Evolutionary conservation across 2,797 vertebrate genomes (phyloP).

Genomic region (Pantherophis alleghaniensis): DNA sequence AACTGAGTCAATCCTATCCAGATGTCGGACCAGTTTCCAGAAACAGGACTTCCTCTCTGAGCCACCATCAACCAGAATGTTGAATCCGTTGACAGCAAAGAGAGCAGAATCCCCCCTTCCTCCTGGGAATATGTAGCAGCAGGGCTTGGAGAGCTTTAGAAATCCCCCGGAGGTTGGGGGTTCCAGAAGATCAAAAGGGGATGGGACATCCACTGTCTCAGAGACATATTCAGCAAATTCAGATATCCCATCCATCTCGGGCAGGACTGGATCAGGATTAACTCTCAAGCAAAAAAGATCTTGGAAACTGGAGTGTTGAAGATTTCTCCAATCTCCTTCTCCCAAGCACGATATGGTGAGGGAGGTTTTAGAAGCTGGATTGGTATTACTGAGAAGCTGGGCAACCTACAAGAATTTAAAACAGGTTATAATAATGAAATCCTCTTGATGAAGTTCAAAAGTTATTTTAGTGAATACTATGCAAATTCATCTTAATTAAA

Average conservation of each 20-base stretch:
- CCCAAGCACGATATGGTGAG: slow-evolving; percentile 89
- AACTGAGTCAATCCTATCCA: slow-evolving; percentile 95
- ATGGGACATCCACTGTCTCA: slow-evolving; percentile 92
- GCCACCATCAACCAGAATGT: slow-evolving; percentile 95
- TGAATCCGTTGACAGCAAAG: slow-evolving; percentile 97
- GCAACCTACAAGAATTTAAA: slow-evolving; percentile 78
- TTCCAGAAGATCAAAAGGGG: slow-evolving; percentile 95
- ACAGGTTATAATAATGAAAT: slow-evolving; percentile 26
- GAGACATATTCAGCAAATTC: slow-evolving; percentile 95
- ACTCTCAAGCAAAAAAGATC: slow-evolving; percentile 82
- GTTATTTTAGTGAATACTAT: background rate
- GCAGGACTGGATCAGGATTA: slow-evolving; percentile 85
- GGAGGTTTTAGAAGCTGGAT: slow-evolving; percentile 76
- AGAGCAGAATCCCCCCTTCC: slow-evolving; percentile 96
- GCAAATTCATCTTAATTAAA: background rate
- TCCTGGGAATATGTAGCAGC: slow-evolving; percentile 98
- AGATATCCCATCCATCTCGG: slow-evolving; percentile 92
- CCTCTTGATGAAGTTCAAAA: background rate
- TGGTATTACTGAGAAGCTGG: slow-evolving; percentile 80
- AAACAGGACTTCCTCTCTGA: slow-evolving; percentile 96
- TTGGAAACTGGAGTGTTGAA: slow-evolving; percentile 79
- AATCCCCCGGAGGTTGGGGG: slow-evolving; percentile 98
- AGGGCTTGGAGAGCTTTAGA: slow-evolving; percentile 95
- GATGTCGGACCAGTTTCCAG: slow-evolving; percentile 97
- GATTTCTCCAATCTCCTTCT: slow-evolving; percentile 91